These are phyloP conservation scores for Parochlus steinenii DNA, from an alignment of 2,888 invertebrate species.

Conservation along the genomic window DNA sequence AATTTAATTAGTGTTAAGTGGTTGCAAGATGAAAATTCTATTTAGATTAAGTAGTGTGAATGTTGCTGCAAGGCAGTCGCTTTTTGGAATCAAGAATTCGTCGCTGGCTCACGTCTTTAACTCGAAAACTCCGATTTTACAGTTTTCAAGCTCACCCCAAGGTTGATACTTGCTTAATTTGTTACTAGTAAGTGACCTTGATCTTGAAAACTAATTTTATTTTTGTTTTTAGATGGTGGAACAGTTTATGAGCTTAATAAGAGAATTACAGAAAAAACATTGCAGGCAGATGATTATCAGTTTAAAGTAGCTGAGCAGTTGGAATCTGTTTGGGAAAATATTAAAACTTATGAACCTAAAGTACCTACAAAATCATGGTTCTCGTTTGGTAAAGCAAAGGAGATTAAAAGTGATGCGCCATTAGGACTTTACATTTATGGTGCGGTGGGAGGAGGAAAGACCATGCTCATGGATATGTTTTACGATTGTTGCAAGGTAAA, in stretches of 20 bases:
- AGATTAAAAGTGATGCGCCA: constrained; percentile 33
- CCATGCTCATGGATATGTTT: constrained; percentile 98
- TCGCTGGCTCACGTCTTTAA: too few species aligned
- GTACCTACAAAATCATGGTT: constrained; percentile 15
- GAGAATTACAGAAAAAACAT: constrained; percentile 40
- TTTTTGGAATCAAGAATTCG: too few species aligned
- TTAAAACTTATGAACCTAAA: constrained; percentile 40
- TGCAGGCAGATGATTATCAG: constrained; percentile 57
- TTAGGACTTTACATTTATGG: constrained; percentile 80
- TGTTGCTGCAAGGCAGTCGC: too few species aligned
- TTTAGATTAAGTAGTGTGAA: too few species aligned
- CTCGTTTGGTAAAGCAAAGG: constrained; percentile 15
- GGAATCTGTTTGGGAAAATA: constrained; percentile 48
- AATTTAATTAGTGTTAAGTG: too few species aligned
- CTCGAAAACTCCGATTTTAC: too few species aligned
- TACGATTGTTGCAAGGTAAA: constrained; percentile 53
- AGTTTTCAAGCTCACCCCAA: too few species aligned
- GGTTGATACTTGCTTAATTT: too few species aligned
- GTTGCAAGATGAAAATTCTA: too few species aligned
- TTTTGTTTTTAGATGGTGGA: too few species aligned
- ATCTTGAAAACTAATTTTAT: too few species aligned
- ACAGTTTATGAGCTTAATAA: constrained; percentile 39
- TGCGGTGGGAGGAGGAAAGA: constrained; percentile 91
- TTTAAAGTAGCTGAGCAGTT: constrained; percentile 47
- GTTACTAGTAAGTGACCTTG: too few species aligned